These are phyloP conservation scores for Xylocampa areola DNA, from an alignment of 2,888 invertebrate genomes.

Conservation along the genomic window DNA sequence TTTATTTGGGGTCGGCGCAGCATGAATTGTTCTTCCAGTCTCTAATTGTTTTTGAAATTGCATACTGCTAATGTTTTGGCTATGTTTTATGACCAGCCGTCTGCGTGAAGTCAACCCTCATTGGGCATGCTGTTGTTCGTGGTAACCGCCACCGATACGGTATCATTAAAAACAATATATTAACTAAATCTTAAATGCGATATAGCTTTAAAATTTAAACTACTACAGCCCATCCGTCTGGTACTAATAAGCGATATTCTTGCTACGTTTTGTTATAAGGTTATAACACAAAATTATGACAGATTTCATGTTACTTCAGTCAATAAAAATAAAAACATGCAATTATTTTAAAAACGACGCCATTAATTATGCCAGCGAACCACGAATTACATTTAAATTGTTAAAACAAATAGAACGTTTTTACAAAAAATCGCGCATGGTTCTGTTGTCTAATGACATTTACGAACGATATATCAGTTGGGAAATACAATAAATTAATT, in stretches of 20 bases:
- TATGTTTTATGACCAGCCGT: too few relatives aligned
- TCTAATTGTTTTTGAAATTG: too few relatives aligned
- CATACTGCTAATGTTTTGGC: too few relatives aligned
- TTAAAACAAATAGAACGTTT: conserved; percentile 46
- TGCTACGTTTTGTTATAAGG: conserved; percentile 50
- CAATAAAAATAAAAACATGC: conserved; percentile 58
- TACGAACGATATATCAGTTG: conserved; percentile 45
- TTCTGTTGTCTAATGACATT: conserved; percentile 34
- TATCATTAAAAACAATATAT: background rate
- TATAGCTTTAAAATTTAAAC: conserved; percentile 27
- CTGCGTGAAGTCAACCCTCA: too few relatives aligned
- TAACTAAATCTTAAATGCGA: conserved; percentile 5
- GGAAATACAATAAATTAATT: conserved; percentile 58
- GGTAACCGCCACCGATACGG: background rate
- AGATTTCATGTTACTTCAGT: conserved; percentile 55
- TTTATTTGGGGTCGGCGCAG: too few relatives aligned
- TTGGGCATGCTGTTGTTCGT: too few relatives aligned
- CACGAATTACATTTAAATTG: conserved; percentile 36
- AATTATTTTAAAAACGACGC: conserved; percentile 57
- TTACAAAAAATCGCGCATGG: conserved; percentile 17
- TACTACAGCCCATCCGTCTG: conserved; percentile 23
- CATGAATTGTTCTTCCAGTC: too few relatives aligned
- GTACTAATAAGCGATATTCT: conserved; percentile 42
- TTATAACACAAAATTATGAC: conserved; percentile 54
- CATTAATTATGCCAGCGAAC: conserved; percentile 49